Evolutionary conservation across 2,888 invertebrate genomes (phyloP).

Genomic region (Apeira syringaria): DNA sequence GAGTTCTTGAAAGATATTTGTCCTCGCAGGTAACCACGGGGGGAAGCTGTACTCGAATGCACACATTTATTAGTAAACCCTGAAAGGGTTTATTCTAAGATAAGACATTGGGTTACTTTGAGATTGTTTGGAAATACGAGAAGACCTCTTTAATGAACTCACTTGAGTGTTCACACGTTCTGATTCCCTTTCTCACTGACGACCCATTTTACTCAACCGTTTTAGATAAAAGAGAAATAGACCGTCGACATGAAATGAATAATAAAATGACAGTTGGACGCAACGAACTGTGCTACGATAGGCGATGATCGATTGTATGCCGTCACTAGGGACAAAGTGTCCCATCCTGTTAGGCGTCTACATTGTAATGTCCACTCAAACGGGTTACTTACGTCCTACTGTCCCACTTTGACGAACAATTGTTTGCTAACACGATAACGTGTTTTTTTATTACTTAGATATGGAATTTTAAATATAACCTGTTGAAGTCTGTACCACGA

Average conservation of each 20-base stretch:
- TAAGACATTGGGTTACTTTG: too few species aligned
- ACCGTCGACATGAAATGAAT: conserved; percentile 19
- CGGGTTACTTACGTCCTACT: conserved; percentile 6
- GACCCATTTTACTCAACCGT: conserved; percentile 9
- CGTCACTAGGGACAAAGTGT: conserved; percentile 26
- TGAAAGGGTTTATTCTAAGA: too few species aligned
- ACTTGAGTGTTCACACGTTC: too few species aligned
- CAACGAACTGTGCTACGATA: conserved; percentile 15
- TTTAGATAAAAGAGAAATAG: conserved; percentile 18
- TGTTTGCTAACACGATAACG: not conserved
- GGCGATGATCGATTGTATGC: conserved; percentile 31
- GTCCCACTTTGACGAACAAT: conserved; percentile 3
- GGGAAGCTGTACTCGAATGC: too few species aligned
- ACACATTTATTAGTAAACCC: too few species aligned
- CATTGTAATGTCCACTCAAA: conserved; percentile 10
- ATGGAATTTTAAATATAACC: too few species aligned
- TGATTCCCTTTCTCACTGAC: not conserved
- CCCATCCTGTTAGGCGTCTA: conserved; percentile 10
- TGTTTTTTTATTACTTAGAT: too few species aligned
- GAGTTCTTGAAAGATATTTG: too few species aligned
- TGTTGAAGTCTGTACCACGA: too few species aligned
- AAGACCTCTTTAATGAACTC: too few species aligned
- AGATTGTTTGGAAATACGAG: too few species aligned
- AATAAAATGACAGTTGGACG: conserved; percentile 20
- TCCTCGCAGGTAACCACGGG: too few species aligned